Evolutionary conservation across 2,888 invertebrate species (phyloP).

Genomic region (Pheosia tremula): DNA sequence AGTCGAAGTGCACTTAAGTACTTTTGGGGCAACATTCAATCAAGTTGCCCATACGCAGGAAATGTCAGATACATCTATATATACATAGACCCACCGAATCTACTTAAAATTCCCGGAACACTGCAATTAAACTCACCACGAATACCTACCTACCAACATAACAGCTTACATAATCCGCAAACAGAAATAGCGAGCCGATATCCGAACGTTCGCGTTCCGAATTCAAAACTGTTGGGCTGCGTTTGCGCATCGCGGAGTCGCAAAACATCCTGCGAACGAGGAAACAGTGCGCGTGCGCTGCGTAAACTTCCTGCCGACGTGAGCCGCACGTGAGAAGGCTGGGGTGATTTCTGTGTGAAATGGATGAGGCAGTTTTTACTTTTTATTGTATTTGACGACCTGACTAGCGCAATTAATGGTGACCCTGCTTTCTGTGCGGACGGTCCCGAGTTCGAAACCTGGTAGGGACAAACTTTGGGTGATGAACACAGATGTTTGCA

Average conservation of each 20-base stretch:
- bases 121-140: neutral
- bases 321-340: constrained; percentile 19
- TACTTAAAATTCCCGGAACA: constrained; percentile 4
- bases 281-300: constrained; percentile 65
- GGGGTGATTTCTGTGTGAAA: constrained; percentile 7
- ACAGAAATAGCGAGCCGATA: constrained; percentile 36
- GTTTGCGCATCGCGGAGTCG: constrained; percentile 39
- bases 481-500: no score
- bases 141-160: no score
- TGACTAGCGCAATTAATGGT: no score
- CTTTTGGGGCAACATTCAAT: no score
- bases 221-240: constrained; percentile 37
- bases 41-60: neutral
- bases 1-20: no score
- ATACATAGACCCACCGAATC: neutral
- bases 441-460: no score
- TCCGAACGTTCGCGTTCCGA: constrained; percentile 29
- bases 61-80: neutral
- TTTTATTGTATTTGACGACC: no score
- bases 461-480: no score
- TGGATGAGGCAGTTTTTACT: constrained; percentile 22
- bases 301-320: constrained; percentile 66
- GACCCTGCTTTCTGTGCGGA: no score
- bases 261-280: constrained; percentile 74
- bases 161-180: constrained; percentile 25